Evolutionary conservation across 2,888 invertebrate species (phyloP).

Genomic region (Smittia aterrima): DNA sequence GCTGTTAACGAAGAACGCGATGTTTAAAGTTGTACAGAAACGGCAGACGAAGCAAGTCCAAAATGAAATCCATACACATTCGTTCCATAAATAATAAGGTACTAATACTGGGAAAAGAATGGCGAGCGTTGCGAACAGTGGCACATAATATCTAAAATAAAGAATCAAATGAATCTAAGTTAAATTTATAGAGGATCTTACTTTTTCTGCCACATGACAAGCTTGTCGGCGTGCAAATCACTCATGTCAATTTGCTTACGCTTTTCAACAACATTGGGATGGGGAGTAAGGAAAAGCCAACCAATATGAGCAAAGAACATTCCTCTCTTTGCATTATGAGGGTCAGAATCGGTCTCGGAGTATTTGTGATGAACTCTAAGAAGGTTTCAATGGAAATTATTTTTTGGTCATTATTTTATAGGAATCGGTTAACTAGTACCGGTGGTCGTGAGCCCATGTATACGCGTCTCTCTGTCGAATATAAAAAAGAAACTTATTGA

Average conservation of each 20-base stretch:
- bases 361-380: slow-evolving; percentile 88
- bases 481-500: slow-evolving; percentile 2
- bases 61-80: slow-evolving; percentile 73
- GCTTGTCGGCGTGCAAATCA: slow-evolving; percentile 69
- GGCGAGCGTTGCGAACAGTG: slow-evolving; percentile 67
- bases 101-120: slow-evolving; percentile 69
- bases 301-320: slow-evolving; percentile 92
- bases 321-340: slow-evolving; percentile 60
- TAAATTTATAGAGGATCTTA: slow-evolving; percentile 46
- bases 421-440: no score
- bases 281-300: slow-evolving; percentile 84
- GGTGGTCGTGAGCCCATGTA: slow-evolving; percentile 82
- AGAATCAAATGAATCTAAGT: neutral
- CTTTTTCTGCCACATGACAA: slow-evolving; percentile 75
- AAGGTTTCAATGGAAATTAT: no score
- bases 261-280: slow-evolving; percentile 71
- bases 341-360: slow-evolving; percentile 79
- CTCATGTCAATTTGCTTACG: slow-evolving; percentile 66
- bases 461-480: slow-evolving; percentile 70
- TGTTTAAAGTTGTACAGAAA: slow-evolving; percentile 81
- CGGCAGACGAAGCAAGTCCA: slow-evolving; percentile 80
- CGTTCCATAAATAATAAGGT: slow-evolving; percentile 82
- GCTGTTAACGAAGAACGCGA: slow-evolving; percentile 93
- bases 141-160: slow-evolving; percentile 63
- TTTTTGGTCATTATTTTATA: no score